Conservation (phyloP, 1,140 invertebrate genomes). For the Microplitis mediator region DNA sequence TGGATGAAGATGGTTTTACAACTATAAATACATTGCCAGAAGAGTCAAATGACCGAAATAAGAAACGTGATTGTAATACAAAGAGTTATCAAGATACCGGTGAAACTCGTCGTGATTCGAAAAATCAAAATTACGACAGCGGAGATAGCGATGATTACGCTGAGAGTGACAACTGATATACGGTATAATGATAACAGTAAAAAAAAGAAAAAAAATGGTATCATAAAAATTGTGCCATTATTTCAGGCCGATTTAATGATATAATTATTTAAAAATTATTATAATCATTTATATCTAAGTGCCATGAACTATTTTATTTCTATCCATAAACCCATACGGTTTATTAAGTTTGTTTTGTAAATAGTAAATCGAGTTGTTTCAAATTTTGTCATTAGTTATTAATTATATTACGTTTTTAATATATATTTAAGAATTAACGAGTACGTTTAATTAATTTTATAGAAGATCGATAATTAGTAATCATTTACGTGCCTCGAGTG, state of each 20-base stretch:
- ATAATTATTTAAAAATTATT: not conserved
- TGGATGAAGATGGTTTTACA: slow-evolving; percentile 51
- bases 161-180: slow-evolving; percentile 56
- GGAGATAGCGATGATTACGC: slow-evolving; percentile 60
- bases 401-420: not conserved
- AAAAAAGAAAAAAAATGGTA: not conserved
- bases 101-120: slow-evolving; percentile 32
- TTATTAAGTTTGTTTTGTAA: slow-evolving; percentile 44
- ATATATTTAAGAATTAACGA: not conserved
- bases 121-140: slow-evolving; percentile 52
- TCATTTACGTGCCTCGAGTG: not conserved
- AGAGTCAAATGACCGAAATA: slow-evolving; percentile 42
- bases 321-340: slow-evolving; percentile 21
- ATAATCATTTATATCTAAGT: not conserved
- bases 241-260: not conserved
- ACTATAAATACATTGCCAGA: slow-evolving; percentile 50
- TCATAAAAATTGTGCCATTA: slow-evolving; percentile 12
- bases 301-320: slow-evolving; percentile 13
- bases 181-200: not conserved
- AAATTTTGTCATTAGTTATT: slow-evolving; percentile 32
- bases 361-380: slow-evolving; percentile 36
- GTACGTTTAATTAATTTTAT: not conserved
- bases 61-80: slow-evolving; percentile 22
- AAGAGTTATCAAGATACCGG: slow-evolving; percentile 36
- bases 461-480: not conserved